Base-by-base conservation (phyloP, 2,113 vertebrate species). In the Psittacara wagleri region DNA sequence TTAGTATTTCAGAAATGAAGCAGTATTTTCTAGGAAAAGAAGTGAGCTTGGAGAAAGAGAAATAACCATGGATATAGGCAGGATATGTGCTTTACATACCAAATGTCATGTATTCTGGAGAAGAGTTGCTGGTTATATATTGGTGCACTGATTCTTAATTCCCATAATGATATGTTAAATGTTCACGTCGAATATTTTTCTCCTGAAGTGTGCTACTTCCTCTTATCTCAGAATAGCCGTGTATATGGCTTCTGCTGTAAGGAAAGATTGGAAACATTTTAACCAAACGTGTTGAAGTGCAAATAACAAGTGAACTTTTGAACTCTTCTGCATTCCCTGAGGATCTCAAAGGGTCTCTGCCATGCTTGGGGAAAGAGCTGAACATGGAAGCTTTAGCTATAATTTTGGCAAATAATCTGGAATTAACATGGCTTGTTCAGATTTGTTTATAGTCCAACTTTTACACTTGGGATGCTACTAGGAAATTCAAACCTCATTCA, bases 261-360 rank as follows among this genome's bases (percentile, higher is more conserved):
- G 51, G 69, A 78, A 68, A 81, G 63, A 64, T n/a, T 85, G 52
- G 86, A 80, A 84, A 72, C 20, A 10, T 74, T 95, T 86, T 57
- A 91, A 79, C 63, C 39, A 67, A 94, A 74, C 77, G 82, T 85
- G 86, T 91, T 95, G 91, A 96, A 95, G 94, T 94, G 96, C 87
- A 96, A 96, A 91, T 88, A 97, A 90, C 92, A 74, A 69, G 46
- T 77, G 92, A 95, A 95, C 93, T 95, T 83, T 85, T 92, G 94
- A 95, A 95, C 93, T 93, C 77, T 41, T 39, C 17, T 59, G 52
- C 62, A 54, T 83, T 92, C 94, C 84, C 87, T 54, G 28, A 61
- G 64, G 82, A 63, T 67, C 79, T 91, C 54, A 20, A 94, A 52
- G 33, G 39, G 93, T 85, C 68, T 90, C 55, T 93, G 90, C 87